Evolutionary conservation across 2,888 invertebrate genomes (phyloP).

Genomic region (Conus canariensis): DNA sequence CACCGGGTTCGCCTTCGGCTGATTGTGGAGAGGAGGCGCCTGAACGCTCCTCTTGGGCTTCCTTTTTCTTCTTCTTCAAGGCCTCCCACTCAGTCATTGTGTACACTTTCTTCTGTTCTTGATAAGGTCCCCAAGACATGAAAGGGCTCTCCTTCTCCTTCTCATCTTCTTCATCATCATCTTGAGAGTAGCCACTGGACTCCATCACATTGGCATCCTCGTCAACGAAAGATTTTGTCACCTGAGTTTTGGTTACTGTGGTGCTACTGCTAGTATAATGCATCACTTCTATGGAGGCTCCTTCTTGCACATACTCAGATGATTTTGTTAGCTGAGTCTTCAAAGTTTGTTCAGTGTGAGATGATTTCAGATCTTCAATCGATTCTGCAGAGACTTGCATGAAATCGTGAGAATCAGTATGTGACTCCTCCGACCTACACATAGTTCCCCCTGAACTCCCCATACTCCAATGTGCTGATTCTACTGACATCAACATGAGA

Average conservation of each 20-base stretch:
- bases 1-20: neutral
- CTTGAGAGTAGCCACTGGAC: conserved; percentile 42
- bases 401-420: conserved; percentile 67
- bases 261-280: conserved; percentile 15
- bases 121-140: conserved; percentile 67
- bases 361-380: conserved; percentile 34
- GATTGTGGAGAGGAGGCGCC: conserved; percentile 34
- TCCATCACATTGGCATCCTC: conserved; percentile 63
- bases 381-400: conserved; percentile 78
- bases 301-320: conserved; percentile 19
- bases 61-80: conserved; percentile 63
- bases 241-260: conserved; percentile 45
- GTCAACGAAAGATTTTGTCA: conserved; percentile 61
- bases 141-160: conserved; percentile 50
- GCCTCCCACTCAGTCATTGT: conserved; percentile 76
- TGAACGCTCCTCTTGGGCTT: conserved; percentile 39
- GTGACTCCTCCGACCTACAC: conserved; percentile 66
- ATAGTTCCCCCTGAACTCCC: conserved; percentile 72
- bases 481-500: conserved; percentile 56
- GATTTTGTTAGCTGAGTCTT: conserved; percentile 32
- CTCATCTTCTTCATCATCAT: conserved; percentile 45
- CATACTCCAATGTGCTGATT: conserved; percentile 65
- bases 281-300: conserved; percentile 2
- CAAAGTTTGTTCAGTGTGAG: conserved; percentile 36
- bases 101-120: conserved; percentile 71